Evolutionary conservation across 2,797 vertebrate species (phyloP), one percentile per base, ranked within the genome.

Genomic region (Enteromius paludinosus): DNA sequence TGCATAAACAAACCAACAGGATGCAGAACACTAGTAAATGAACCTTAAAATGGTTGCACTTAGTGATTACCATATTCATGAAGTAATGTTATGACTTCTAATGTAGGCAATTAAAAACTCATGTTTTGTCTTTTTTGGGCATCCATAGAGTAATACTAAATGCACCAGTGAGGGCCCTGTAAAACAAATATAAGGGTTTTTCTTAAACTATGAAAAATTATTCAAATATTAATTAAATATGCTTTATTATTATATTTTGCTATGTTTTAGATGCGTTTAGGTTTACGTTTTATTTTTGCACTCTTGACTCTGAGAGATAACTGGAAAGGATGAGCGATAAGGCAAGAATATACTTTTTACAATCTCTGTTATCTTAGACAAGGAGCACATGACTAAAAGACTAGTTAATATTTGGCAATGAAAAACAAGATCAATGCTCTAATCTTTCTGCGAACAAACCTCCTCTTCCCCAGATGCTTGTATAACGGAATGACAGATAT

Each of bases 391-490:
- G 49, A 38, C 17, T 11, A 38, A n/a, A n/a, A 14, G 28, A 33
- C 25, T 61, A 14, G 78, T 61, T 61, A 33, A 47, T 75, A 17
- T 28, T 71, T 80, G 62, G 70, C 28, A 35, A 20, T 12, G n/a
- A 54, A 73, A 54, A 25, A 35, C 62, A 20, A 14, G 30, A 38
- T 72, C 18, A 81, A 35, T 38, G 11, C 6, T 69, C 11, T 61
- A 11, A 80, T 72, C 41, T 72, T 18, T 12, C 38, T 18, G 59
- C 25, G 33, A 0, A 59, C 6, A 14, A 12, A 20, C 77, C 15
- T 69, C 33, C 77, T 41, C 5, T 61, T 71, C 33, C 11, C 20
- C 0, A 30, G 41, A 79, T 17, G 14, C 12, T 17, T 41, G 3
- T 17, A 71, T 47, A 54, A 72, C 20, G 38, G 38, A 78, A 45